phyloP scores from a whole-genome alignment of 2,888 invertebrate genomes.

The Epiblema foenella region DNA sequence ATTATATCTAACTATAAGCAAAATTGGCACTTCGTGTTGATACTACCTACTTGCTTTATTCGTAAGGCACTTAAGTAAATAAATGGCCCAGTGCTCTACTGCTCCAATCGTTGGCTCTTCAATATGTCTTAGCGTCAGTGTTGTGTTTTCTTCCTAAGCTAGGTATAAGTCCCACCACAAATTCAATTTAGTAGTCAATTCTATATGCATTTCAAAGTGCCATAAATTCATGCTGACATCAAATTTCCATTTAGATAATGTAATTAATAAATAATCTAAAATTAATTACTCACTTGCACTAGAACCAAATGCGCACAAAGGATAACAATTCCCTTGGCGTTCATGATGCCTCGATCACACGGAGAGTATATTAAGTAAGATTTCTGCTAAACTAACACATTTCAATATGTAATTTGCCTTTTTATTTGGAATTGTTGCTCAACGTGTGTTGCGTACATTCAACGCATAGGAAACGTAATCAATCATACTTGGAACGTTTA shows the following conservation, averaged over 20 bases:
- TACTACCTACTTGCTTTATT: too few species aligned
- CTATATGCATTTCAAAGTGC: too few species aligned
- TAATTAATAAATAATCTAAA: neutral
- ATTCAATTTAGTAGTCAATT: too few species aligned
- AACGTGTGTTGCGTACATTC: constrained; percentile 9
- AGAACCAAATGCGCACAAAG: constrained; percentile 23
- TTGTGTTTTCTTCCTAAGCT: too few species aligned
- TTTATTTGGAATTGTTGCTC: constrained; percentile 24
- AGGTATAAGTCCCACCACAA: too few species aligned
- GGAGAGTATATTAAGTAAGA: neutral
- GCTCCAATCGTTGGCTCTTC: too few species aligned
- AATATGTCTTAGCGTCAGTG: too few species aligned
- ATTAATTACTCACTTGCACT: constrained; percentile 11
- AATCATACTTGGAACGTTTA: constrained; percentile 19
- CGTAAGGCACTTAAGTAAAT: too few species aligned
- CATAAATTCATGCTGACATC: neutral
- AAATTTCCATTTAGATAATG: neutral
- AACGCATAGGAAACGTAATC: constrained; percentile 23
- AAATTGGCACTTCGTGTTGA: too few species aligned
- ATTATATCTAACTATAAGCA: too few species aligned
- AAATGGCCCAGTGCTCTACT: too few species aligned
- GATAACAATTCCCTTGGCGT: constrained; percentile 27
- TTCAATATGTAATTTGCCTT: neutral
- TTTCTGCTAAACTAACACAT: constrained; percentile 12
- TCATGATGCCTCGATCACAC: constrained; percentile 14